Conservation (phyloP, 2,797 vertebrate genomes). For the Leptodactylus fallax region DNA sequence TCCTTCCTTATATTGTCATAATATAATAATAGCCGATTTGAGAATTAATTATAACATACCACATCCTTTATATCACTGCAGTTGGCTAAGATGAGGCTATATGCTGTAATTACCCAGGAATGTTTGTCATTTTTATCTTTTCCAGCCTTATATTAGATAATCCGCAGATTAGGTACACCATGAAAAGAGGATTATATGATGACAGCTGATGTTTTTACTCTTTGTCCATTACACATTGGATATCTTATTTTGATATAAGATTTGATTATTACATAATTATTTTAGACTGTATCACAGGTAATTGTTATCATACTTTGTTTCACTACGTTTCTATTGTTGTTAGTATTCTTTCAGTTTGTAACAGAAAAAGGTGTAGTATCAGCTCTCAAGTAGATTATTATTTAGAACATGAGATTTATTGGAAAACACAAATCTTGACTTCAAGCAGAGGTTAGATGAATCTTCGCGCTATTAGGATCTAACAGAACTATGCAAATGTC, state of each 20-base stretch:
- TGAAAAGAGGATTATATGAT: slow-evolving; percentile 42
- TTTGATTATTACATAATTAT: not conserved
- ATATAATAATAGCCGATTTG: not conserved
- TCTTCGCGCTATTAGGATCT: not conserved
- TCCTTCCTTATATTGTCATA: not conserved
- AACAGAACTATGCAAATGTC: too few species aligned
- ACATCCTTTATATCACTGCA: not conserved
- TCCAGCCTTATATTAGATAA: slow-evolving; percentile 40
- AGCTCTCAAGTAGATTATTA: not conserved
- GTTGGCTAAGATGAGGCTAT: not conserved
- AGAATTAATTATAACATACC: not conserved
- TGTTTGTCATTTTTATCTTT: slow-evolving; percentile 41
- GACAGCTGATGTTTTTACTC: not conserved
- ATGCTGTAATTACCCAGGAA: slow-evolving; percentile 10
- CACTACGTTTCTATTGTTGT: too few species aligned
- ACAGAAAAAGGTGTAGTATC: not conserved
- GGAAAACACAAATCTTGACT: not conserved
- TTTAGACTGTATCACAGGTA: not conserved
- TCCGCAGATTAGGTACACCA: slow-evolving; percentile 34
- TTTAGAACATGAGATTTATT: not conserved
- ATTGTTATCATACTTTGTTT: not conserved
- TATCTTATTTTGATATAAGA: slow-evolving; percentile 1
- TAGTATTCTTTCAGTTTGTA: not conserved
- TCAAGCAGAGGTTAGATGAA: not conserved
- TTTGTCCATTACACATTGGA: slow-evolving; percentile 3